Conservation (phyloP, 2,888 invertebrate genomes). For the Luperina nickerlii region DNA sequence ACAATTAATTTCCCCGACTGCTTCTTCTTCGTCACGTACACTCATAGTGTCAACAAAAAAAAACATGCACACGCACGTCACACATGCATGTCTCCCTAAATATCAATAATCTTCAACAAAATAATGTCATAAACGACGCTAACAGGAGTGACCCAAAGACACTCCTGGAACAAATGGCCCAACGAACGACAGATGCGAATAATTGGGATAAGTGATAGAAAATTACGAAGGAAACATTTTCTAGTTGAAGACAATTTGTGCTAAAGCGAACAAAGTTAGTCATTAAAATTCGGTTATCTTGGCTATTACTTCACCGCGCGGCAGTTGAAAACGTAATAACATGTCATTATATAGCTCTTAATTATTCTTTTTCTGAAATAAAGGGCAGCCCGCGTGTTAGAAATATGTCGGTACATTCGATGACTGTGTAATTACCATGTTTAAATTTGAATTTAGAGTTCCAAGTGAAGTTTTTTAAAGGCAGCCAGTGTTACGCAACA, state of each 20-base stretch:
- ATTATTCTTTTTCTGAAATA: slow-evolving; percentile 63
- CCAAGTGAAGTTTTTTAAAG: slow-evolving; percentile 14
- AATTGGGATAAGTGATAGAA: slow-evolving; percentile 66
- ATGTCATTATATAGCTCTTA: slow-evolving; percentile 77
- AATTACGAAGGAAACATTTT: slow-evolving; percentile 59
- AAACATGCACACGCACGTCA: neutral
- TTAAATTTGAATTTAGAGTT: slow-evolving; percentile 49
- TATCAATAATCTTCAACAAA: neutral
- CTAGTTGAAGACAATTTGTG: slow-evolving; percentile 45
- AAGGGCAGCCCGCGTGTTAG: slow-evolving; percentile 48
- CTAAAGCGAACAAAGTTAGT: slow-evolving; percentile 57
- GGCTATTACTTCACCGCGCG: slow-evolving; percentile 70
- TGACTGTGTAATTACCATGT: slow-evolving; percentile 48
- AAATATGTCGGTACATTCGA: slow-evolving; percentile 54
- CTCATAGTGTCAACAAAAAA: neutral
- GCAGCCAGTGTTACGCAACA: slow-evolving; percentile 44
- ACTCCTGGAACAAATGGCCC: slow-evolving; percentile 45
- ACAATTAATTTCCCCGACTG: neutral
- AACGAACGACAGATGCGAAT: slow-evolving; percentile 64
- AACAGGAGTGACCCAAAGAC: slow-evolving; percentile 46
- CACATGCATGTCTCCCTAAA: neutral
- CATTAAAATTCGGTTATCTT: slow-evolving; percentile 78
- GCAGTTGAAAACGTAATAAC: slow-evolving; percentile 78
- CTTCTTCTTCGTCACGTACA: neutral
- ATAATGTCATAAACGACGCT: slow-evolving; percentile 34